Evolutionary conservation across 1,140 invertebrate species (phyloP).

Genomic region (Temnothorax nylanderi): DNA sequence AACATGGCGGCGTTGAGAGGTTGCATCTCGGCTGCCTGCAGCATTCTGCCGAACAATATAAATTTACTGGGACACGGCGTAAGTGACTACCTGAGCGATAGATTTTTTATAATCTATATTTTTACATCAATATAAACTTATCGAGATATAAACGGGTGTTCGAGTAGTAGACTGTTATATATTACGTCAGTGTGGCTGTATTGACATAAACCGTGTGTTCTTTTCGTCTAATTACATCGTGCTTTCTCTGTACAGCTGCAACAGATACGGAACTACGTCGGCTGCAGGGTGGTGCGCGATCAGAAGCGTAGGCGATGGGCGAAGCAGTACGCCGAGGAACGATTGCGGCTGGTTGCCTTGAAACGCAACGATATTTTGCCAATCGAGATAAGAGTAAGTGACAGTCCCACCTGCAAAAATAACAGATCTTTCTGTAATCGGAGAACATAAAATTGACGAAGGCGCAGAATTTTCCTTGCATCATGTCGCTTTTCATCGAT

Average conservation of each 20-base stretch:
- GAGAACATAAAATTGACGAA: neutral
- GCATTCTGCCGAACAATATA: constrained; percentile 54
- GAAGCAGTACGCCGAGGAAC: constrained; percentile 89
- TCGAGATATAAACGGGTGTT: neutral
- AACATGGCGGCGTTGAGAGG: constrained; percentile 70
- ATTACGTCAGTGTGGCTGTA: neutral
- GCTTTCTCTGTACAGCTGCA: constrained; percentile 83
- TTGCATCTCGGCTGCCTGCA: constrained; percentile 58
- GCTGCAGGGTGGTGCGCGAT: constrained; percentile 86
- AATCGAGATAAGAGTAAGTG: constrained; percentile 89
- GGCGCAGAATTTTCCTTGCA: neutral
- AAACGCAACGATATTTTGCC: constrained; percentile 94
- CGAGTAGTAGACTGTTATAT: neutral
- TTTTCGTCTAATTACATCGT: neutral
- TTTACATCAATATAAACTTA: neutral
- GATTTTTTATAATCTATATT: neutral
- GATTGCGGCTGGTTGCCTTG: constrained; percentile 91
- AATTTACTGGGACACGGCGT: constrained; percentile 62
- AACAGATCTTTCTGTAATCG: neutral
- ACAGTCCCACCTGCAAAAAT: neutral
- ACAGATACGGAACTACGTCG: constrained; percentile 86
- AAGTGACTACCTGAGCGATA: constrained; percentile 41
- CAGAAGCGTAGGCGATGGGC: constrained; percentile 91
- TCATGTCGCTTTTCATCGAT: neutral
- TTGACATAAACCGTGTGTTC: neutral